Evolutionary conservation across 2,888 invertebrate genomes (phyloP), one percentile per base, ranked within the genome.

Genomic region (Erebia ligea): DNA sequence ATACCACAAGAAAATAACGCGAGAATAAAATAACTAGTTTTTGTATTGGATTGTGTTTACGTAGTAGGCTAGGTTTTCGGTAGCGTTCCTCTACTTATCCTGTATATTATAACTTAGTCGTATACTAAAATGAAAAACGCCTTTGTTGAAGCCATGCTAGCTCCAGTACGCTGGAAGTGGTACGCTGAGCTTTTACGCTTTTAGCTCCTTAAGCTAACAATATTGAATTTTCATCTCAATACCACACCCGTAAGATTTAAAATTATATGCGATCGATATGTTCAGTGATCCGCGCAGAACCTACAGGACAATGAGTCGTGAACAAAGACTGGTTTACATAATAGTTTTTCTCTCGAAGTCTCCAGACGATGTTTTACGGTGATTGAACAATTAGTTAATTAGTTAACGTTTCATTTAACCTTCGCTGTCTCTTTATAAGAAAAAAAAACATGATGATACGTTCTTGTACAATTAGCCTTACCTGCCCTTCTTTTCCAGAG

Each of bases 251-350:
- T 74, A 73, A 66, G 68, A 66, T 48, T 66, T 68, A 66, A 61
- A 76, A 70, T 73, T 21, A 71, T 68, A 11, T 61, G 67, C 19
- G 19, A 19, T n/a, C 67, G n/a, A n/a, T 34, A 62, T 67, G 73
- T 63, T 17, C 68, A 71, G n/a, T 63, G 67, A 50, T 57, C 58
- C 67, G 54, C 52, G 58, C 45, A 70, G 40, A 54, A 62, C 58
- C 62, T 63, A 54, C 68, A 71, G 62, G 71, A 8, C 76, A 77
- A 72, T 76, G 69, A 73, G 67, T 73, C 75, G 67, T 76, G 76
- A 74, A 76, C 74, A 73, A 72, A 74, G 74, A 67, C 73, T 73
- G 69, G 68, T 77, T 75, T 74, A 73, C 74, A 76, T 75, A 73
- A 71, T 70, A 72, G 63, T 62, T 74, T 73, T 73, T 74, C 70